Percentiles rank a stretch among this genome's conserved stretches.
These are phyloP conservation scores for Shinisaurus crocodilurus DNA, from an alignment of 2,113 vertebrate genomes.

Conservation along the genomic window DNA sequence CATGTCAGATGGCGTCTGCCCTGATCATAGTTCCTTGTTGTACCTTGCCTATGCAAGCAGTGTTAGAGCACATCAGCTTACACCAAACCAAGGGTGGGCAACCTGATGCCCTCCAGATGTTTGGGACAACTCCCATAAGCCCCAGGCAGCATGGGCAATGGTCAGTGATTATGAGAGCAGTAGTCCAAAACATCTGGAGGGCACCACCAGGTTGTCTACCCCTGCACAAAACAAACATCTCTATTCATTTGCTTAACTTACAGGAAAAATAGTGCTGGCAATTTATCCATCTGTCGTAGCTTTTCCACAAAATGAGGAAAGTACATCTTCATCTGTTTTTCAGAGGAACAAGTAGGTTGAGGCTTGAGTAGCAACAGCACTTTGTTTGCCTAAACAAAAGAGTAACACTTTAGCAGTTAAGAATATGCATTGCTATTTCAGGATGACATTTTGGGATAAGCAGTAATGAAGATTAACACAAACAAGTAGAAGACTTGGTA, in stretches of 20 bases:
- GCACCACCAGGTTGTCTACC: neutral
- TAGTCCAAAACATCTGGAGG: too few relatives aligned
- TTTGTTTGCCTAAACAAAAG: conserved; percentile 53
- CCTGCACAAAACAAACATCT: neutral
- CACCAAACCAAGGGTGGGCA: too few relatives aligned
- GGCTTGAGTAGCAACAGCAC: conserved; percentile 64
- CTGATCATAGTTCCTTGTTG: too few relatives aligned
- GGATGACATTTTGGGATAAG: neutral
- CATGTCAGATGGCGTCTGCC: neutral
- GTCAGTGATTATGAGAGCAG: too few relatives aligned
- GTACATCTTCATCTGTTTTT: neutral
- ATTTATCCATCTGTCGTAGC: conserved; percentile 66
- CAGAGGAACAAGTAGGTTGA: conserved; percentile 10
- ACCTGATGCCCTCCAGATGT: too few relatives aligned
- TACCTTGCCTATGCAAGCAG: too few relatives aligned
- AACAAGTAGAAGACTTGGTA: neutral
- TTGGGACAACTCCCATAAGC: too few relatives aligned
- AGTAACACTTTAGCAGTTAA: conserved; percentile 6
- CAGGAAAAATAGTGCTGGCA: conserved; percentile 78
- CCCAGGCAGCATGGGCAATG: too few relatives aligned
- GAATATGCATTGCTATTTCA: neutral
- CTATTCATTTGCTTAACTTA: conserved; percentile 59
- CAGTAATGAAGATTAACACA: neutral
- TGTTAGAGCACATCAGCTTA: too few relatives aligned
- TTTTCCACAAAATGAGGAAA: conserved; percentile 74